Base-by-base conservation (phyloP, 2,888 invertebrate genomes). In the Ochlodes sylvanus region DNA sequence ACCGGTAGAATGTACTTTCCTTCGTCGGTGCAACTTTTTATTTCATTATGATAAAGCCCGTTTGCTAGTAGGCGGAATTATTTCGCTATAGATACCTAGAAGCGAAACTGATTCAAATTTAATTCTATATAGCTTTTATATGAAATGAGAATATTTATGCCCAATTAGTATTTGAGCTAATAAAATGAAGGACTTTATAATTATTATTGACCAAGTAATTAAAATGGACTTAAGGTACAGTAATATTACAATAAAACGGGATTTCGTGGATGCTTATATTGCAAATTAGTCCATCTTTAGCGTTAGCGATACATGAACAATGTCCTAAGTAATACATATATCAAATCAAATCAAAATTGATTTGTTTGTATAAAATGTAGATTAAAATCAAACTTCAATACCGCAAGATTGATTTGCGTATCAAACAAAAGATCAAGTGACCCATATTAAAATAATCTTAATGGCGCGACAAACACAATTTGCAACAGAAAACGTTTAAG, bases 401-500 rank as follows among this genome's bases (percentile, higher is more conserved):
- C 27, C 5, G 27, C 2, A 27, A 27, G 27, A 27, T 27, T 27
- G 5, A 27, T 27, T 10, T 6, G 7, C 15, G 34, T 21, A 60
- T 61, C 63, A 64, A 65, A 58, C 12, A 65, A 52, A 50, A 50
- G n/a, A 19, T 50, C 9, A 50, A 19, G 41, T 66, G 60, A 66
- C 64, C 64, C 21, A 57, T 42, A 57, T 64, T 47, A 66, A 15
- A 42, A 60, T 60, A 55, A 55, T 67, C 55, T 47, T 34, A 61
- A 47, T 47, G 34, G 17, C 34, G 44, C 55, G 61, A 61, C 19
- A 67, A 67, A 61, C 67, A 65, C 60, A 32, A 60, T 66, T 76
- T 73, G 71, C 64, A 69, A 68, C 72, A 69, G 52, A 69, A 70
- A 67, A 54, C 66, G 57, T 69, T 68, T 64, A 68, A 75, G 75